Conservation (phyloP, 2,113 vertebrate species). For the Manacus vitellinus region DNA sequence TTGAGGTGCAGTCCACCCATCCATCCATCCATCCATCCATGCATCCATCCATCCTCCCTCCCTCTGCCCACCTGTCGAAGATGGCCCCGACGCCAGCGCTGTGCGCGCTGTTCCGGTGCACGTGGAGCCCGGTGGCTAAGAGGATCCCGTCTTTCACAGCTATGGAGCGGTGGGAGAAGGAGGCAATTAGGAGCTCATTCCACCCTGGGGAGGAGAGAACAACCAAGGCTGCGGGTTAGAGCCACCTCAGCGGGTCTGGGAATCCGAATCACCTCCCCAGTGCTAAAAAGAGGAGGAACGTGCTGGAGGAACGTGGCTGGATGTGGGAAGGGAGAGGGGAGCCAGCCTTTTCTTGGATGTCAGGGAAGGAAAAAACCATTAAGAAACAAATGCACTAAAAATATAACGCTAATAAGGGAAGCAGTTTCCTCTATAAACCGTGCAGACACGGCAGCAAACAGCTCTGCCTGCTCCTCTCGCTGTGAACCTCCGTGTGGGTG, state of each 20-base stretch:
- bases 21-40: not conserved
- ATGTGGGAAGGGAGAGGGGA: not conserved
- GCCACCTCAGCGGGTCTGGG: fast-evolving
- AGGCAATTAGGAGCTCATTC: conserved; percentile 98
- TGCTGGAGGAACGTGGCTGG: not conserved
- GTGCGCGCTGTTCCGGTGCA: conserved; percentile 96
- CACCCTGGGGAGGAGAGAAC: conserved; percentile 81
- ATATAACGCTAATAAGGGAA: not conserved
- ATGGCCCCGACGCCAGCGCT: conserved; percentile 98
- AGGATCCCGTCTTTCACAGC: conserved; percentile 96
- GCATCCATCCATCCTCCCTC: not conserved
- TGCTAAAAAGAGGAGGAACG: fast-evolving
- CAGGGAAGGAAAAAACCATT: not conserved
- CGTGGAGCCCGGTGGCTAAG: conserved; percentile 93
- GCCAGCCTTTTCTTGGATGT: not conserved
- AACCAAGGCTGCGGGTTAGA: not conserved
- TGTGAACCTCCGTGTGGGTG: not conserved
- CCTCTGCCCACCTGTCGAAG: conserved; percentile 89
- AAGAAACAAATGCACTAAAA: not conserved
- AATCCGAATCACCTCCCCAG: not conserved
- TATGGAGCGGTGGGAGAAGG: conserved; percentile 97
- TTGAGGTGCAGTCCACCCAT: fast-evolving
- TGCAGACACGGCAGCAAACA: not conserved
- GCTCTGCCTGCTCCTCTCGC: not conserved
- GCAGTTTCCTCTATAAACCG: not conserved